phyloP scores from a whole-genome alignment of 2,113 vertebrate species.

The Felis catus region DNA sequence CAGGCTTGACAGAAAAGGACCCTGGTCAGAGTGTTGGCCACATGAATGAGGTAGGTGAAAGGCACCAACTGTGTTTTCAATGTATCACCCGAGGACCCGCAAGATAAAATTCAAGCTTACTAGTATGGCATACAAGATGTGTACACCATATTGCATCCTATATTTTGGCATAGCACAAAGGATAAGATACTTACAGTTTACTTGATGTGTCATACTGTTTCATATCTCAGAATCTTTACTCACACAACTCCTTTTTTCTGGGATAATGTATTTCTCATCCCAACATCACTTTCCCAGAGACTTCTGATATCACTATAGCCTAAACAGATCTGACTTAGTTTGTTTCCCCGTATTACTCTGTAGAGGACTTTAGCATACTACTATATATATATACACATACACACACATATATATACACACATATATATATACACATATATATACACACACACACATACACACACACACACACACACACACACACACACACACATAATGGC shows the following conservation, averaged over 20 bases:
- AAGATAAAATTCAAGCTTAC: neutral
- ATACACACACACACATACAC: accelerated
- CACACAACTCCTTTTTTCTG: neutral
- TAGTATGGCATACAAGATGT: neutral
- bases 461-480: too few relatives aligned
- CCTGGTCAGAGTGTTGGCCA: neutral
- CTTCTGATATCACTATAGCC: neutral
- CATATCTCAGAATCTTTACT: neutral
- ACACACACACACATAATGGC: accelerated
- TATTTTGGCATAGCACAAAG: neutral
- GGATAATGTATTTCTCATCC: neutral
- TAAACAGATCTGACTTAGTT: neutral
- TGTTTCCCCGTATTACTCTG: neutral
- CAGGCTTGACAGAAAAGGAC: neutral
- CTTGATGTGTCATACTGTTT: neutral
- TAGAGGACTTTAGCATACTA: neutral
- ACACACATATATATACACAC: accelerated
- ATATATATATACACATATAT: too few relatives aligned
- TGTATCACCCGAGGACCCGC: neutral
- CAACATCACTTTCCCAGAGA: neutral
- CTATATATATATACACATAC: neutral
- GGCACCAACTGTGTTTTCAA: neutral
- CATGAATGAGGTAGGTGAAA: neutral
- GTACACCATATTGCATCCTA: neutral
- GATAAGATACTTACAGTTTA: neutral